Conservation (phyloP, 2,797 vertebrate species). For the Parotocinclus haroldoi region DNA sequence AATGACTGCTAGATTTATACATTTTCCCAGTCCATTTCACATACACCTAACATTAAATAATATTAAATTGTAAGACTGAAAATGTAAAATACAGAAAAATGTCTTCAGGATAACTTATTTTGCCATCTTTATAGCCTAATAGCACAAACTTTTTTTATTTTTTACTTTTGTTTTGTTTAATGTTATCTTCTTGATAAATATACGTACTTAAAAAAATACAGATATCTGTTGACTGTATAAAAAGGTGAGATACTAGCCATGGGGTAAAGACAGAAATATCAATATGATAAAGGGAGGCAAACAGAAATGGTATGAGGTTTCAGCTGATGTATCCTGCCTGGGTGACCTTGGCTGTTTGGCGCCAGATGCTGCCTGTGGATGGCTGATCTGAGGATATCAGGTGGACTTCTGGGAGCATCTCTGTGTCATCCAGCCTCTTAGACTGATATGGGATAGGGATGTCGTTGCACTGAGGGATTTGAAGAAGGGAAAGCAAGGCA, state of each 20-base stretch:
- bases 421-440: slow-evolving; percentile 54
- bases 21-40: too few species aligned
- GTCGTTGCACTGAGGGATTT: slow-evolving; percentile 48
- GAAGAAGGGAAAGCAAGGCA: slow-evolving; percentile 45
- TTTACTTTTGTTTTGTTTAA: too few species aligned
- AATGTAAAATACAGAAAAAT: too few species aligned
- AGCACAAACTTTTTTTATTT: too few species aligned
- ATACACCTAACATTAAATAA: too few species aligned
- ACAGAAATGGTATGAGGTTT: slow-evolving; percentile 61
- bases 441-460: slow-evolving; percentile 63
- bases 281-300: slow-evolving; percentile 8
- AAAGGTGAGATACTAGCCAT: slow-evolving; percentile 17
- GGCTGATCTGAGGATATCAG: slow-evolving; percentile 58
- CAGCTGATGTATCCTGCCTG: slow-evolving; percentile 58
- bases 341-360: slow-evolving; percentile 66
- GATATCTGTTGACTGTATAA: slow-evolving; percentile 1
- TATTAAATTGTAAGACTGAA: too few species aligned
- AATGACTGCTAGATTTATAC: too few species aligned
- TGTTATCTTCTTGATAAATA: too few species aligned
- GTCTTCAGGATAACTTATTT: too few species aligned
- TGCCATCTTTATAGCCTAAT: too few species aligned
- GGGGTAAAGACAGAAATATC: slow-evolving; percentile 10
- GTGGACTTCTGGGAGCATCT: slow-evolving; percentile 64
- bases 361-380: slow-evolving; percentile 45
- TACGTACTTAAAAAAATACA: too few species aligned